phyloP scores from a whole-genome alignment of 2,113 vertebrate genomes.

The Suncus etruscus region DNA sequence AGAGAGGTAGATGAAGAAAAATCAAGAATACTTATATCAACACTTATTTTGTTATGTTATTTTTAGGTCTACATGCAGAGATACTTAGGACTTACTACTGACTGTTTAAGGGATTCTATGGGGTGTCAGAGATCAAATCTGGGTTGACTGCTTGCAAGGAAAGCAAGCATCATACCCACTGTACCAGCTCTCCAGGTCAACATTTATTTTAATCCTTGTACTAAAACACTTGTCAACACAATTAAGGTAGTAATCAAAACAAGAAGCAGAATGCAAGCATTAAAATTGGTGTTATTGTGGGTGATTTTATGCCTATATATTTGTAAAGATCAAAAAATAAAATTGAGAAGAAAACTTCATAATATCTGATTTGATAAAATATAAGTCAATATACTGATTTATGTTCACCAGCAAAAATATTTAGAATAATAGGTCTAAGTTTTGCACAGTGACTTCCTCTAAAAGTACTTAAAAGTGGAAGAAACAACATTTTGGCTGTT shows the following conservation, averaged over 20 bases:
- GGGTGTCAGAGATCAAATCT: no score
- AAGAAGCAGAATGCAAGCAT: background rate
- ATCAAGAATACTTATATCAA: background rate
- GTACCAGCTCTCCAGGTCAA: no score
- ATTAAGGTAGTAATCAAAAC: background rate
- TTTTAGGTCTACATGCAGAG: no score
- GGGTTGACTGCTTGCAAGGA: no score
- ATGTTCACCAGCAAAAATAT: background rate
- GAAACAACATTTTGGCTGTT: background rate
- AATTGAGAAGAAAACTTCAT: background rate
- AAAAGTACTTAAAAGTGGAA: background rate
- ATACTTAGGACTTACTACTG: no score
- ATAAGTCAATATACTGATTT: background rate
- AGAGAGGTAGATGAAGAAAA: background rate
- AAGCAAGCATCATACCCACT: no score
- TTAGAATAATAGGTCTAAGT: background rate
- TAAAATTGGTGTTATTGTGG: background rate
- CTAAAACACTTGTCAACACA: background rate
- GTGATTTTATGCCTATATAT: background rate
- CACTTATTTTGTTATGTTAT: background rate
- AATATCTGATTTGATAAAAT: background rate
- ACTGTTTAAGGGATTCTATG: no score
- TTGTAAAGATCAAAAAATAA: background rate
- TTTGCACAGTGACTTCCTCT: background rate
- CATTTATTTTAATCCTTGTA: background rate